Evolutionary conservation across 2,113 vertebrate species (phyloP).

Genomic region (Diadophis punctatus): DNA sequence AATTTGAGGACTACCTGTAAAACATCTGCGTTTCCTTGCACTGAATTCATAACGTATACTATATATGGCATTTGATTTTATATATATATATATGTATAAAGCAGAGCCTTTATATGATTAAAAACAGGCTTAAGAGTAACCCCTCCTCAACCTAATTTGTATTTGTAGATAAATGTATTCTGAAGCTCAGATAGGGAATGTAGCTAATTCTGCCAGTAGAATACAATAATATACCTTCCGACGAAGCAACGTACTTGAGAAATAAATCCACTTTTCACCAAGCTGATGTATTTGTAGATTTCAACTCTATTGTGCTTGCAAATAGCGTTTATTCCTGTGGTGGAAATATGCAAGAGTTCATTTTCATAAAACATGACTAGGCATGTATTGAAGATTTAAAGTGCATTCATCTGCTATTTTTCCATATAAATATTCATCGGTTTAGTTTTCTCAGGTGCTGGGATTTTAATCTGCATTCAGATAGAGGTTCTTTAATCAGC

Average conservation of each 20-base stretch:
- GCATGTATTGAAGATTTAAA: conserved; percentile 81
- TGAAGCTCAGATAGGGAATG: not conserved
- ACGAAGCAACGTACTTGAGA: conserved; percentile 59
- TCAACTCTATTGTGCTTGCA: conserved; percentile 73
- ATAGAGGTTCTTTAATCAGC: conserved; percentile 81
- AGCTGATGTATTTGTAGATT: conserved; percentile 61
- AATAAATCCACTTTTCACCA: conserved; percentile 60
- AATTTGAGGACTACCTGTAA: too few relatives aligned
- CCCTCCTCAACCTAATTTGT: not conserved
- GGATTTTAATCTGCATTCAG: conserved; percentile 83
- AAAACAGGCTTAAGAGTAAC: not conserved
- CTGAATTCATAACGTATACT: not conserved
- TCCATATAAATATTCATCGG: conserved; percentile 84
- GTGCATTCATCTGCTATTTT: conserved; percentile 78
- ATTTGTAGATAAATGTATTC: not conserved
- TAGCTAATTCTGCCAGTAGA: conserved; percentile 17
- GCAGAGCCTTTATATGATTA: not conserved
- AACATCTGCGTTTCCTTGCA: too few relatives aligned
- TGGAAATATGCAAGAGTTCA: conserved; percentile 81
- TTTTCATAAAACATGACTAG: conserved; percentile 84
- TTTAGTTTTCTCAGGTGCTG: conserved; percentile 78
- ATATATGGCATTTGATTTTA: not conserved
- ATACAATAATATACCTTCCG: conserved; percentile 38
- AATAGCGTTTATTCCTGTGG: conserved; percentile 78
- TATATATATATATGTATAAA: not conserved